Percentiles rank a stretch among this genome's conserved stretches.
Conservation (phyloP, 2,797 vertebrate genomes). For the Bucorvus abyssinicus region DNA sequence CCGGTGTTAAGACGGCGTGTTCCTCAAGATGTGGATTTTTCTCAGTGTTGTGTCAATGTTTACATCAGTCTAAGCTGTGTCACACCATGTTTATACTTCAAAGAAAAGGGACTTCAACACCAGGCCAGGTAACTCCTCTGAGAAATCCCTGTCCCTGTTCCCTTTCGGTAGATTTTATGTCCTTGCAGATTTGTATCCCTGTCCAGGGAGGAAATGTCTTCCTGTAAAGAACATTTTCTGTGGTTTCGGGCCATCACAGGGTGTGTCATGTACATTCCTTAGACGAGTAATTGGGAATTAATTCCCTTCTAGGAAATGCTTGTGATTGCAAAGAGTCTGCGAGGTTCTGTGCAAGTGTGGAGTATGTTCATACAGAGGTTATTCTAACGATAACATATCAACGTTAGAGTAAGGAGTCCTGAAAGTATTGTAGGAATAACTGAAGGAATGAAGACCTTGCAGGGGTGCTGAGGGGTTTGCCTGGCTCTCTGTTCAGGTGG, state of each 20-base stretch:
- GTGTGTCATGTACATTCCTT: background rate
- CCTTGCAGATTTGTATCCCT: background rate
- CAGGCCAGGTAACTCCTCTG: background rate
- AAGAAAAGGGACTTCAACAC: background rate
- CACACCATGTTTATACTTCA: background rate
- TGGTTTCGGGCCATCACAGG: background rate
- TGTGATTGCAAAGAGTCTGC: background rate
- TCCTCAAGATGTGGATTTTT: background rate
- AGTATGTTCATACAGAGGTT: background rate
- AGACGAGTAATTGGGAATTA: background rate
- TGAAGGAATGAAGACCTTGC: background rate
- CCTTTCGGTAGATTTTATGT: background rate
- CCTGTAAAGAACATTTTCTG: background rate
- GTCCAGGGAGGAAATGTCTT: background rate
- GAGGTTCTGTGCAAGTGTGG: background rate
- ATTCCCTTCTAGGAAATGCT: background rate
- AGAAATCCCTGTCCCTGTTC: background rate
- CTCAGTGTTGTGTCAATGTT: background rate
- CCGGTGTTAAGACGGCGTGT: background rate
- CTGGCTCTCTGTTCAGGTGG: background rate
- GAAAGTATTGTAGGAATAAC: accelerated
- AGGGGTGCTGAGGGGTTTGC: background rate
- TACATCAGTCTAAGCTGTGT: background rate
- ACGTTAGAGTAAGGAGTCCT: background rate
- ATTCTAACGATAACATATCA: accelerated